Evolutionary conservation across 2,888 invertebrate species (phyloP).

Genomic region (Ischnura elegans): DNA sequence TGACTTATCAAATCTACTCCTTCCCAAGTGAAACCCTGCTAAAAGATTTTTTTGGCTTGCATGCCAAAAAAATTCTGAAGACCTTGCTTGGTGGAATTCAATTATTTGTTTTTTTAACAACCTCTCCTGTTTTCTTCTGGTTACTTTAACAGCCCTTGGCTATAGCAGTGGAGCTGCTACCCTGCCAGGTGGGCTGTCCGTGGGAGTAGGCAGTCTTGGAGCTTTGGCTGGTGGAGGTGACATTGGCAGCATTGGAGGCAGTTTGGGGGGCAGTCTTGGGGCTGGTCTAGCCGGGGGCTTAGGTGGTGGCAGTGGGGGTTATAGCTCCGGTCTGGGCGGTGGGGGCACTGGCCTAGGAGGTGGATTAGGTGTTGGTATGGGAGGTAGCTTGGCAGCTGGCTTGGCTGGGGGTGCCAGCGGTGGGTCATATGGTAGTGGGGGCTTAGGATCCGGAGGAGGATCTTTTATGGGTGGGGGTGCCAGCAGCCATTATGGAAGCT

Average conservation of each 20-base stretch:
- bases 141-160: conserved; percentile 68
- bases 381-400: conserved; percentile 72
- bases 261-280: conserved; percentile 76
- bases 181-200: conserved; percentile 69
- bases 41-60: too few relatives aligned
- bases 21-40: too few relatives aligned
- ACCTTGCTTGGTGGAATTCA: too few relatives aligned
- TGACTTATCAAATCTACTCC: too few relatives aligned
- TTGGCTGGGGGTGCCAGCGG: conserved; percentile 68
- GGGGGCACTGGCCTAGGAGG: conserved; percentile 76
- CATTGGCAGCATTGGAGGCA: conserved; percentile 72
- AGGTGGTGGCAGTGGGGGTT: conserved; percentile 76
- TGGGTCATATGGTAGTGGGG: conserved; percentile 74
- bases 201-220: conserved; percentile 70
- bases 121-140: too few relatives aligned
- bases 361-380: conserved; percentile 76
- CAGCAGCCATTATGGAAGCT: conserved; percentile 70
- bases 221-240: conserved; percentile 68
- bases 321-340: conserved; percentile 75
- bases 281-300: conserved; percentile 77
- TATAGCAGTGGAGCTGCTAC: conserved; percentile 69
- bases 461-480: conserved; percentile 77
- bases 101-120: too few relatives aligned
- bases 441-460: conserved; percentile 75
- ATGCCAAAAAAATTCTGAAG: too few relatives aligned